A percentile compares a stretch with the other conserved stretches of the same genome.
These are phyloP conservation scores for Nannobrachium achirus DNA, from an alignment of 2,113 vertebrate genomes.

Conservation along the genomic window DNA sequence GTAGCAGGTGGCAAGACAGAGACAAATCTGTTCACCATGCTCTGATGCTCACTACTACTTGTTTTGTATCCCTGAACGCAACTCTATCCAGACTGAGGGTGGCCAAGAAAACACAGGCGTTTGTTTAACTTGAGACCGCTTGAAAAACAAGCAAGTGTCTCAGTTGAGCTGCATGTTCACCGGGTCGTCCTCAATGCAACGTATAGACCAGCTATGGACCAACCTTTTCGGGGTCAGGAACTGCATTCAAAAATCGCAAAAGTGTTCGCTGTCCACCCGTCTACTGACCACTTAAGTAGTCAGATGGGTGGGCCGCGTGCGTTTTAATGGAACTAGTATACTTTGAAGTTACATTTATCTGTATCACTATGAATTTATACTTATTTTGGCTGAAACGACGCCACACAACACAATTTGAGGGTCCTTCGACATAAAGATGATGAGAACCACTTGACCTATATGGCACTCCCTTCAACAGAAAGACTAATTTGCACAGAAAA, in stretches of 20 bases:
- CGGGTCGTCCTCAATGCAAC: too few species aligned
- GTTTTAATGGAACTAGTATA: constrained; percentile 12
- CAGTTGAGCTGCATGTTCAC: neutral
- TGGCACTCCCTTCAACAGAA: neutral
- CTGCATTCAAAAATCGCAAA: too few species aligned
- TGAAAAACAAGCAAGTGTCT: constrained; percentile 35
- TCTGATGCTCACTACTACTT: neutral
- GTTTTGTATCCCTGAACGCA: constrained; percentile 48
- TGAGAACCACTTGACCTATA: neutral
- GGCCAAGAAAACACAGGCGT: constrained; percentile 8
- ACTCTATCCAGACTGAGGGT: constrained; percentile 36
- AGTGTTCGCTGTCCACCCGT: too few species aligned
- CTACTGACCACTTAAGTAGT: constrained; percentile 1
- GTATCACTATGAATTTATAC: too few species aligned
- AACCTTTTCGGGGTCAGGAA: too few species aligned
- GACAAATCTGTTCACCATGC: constrained; percentile 30
- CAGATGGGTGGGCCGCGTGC: constrained; percentile 2
- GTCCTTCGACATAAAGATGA: too few species aligned
- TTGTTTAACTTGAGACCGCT: constrained; percentile 47
- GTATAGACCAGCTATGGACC: too few species aligned
- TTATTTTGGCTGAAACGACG: too few species aligned
- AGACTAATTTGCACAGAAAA: too few species aligned
- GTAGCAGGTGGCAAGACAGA: constrained; percentile 30
- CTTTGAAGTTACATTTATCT: too few species aligned
- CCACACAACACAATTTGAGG: too few species aligned